Conservation (phyloP, 2,888 invertebrate genomes). For the Portevinia maculata region DNA sequence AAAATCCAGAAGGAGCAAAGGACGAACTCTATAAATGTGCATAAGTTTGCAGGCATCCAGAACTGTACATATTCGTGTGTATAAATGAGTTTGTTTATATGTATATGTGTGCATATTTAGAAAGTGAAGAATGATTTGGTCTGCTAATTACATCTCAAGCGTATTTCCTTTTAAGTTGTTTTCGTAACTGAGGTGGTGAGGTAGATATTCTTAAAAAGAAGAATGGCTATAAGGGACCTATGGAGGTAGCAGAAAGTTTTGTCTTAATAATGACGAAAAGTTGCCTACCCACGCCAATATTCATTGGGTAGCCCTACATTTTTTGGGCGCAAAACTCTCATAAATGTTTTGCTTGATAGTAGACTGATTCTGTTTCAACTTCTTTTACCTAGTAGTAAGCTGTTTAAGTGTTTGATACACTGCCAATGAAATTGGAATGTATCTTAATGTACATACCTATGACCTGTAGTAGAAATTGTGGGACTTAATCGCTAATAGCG, state of each 20-base stretch:
- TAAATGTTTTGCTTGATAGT: slow-evolving; percentile 5
- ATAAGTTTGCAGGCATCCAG: slow-evolving; percentile 28
- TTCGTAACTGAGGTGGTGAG: slow-evolving; percentile 12
- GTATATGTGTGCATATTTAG: slow-evolving; percentile 9
- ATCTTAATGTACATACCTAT: too few species aligned
- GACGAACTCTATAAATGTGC: slow-evolving; percentile 29
- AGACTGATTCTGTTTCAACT: slow-evolving; percentile 12
- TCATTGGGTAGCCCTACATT: slow-evolving; percentile 5
- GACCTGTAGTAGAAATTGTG: too few species aligned
- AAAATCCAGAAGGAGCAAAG: slow-evolving; percentile 33
- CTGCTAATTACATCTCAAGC: slow-evolving; percentile 40
- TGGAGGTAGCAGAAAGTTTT: slow-evolving; percentile 15
- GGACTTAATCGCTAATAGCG: too few species aligned
- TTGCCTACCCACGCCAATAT: background rate
- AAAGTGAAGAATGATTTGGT: slow-evolving; percentile 22
- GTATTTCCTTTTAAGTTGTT: slow-evolving; percentile 34
- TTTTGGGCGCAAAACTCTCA: background rate
- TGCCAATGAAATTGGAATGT: slow-evolving; percentile 8
- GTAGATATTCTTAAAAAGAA: slow-evolving; percentile 13
- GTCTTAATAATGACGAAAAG: slow-evolving; percentile 15
- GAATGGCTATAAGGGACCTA: background rate
- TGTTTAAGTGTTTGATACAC: background rate
- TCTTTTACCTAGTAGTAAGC: background rate
- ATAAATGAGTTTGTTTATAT: slow-evolving; percentile 4
- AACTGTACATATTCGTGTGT: background rate